These are phyloP conservation scores for Pygmarrhopalites habei DNA, from an alignment of 1,140 invertebrate genomes.

Conservation along the genomic window DNA sequence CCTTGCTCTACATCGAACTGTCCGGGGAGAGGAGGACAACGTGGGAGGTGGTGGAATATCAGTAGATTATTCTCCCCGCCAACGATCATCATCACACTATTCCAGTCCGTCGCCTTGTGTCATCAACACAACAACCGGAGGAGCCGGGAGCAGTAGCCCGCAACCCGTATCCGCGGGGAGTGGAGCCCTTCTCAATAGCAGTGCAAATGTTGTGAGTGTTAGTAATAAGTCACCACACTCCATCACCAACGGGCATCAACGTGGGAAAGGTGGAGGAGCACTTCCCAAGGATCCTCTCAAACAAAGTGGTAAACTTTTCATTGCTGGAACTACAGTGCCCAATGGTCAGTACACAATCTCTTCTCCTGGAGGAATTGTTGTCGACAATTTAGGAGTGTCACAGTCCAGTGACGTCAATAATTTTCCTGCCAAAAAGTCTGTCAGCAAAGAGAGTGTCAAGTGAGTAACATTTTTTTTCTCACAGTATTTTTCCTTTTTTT, in stretches of 20 bases:
- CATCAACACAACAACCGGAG: not conserved
- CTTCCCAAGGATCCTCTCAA: not conserved
- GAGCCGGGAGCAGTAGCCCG: slow-evolving; percentile 2
- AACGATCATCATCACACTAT: slow-evolving; percentile 4
- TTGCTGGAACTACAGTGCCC: slow-evolving; percentile 20
- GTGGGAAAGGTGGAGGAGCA: slow-evolving; percentile 2
- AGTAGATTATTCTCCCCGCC: not conserved
- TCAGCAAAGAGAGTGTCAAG: slow-evolving; percentile 31
- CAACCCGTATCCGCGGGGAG: not conserved
- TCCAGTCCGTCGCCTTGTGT: slow-evolving; percentile 9
- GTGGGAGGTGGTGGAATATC: not conserved
- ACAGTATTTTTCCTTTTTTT: not conserved
- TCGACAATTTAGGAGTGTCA: not conserved
- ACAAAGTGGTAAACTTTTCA: slow-evolving; percentile 14
- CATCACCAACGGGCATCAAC: slow-evolving; percentile 14
- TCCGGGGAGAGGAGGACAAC: slow-evolving; percentile 26
- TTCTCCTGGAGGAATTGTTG: not conserved
- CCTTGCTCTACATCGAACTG: slow-evolving; percentile 43
- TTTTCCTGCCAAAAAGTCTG: slow-evolving; percentile 28
- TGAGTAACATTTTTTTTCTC: slow-evolving; percentile 18
- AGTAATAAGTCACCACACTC: slow-evolving; percentile 19
- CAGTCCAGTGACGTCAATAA: not conserved
- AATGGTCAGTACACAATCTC: slow-evolving; percentile 26
- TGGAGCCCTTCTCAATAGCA: not conserved
- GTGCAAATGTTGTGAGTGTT: not conserved